Conservation (phyloP, 2,113 vertebrate genomes). For the Galemys pyrenaicus region DNA sequence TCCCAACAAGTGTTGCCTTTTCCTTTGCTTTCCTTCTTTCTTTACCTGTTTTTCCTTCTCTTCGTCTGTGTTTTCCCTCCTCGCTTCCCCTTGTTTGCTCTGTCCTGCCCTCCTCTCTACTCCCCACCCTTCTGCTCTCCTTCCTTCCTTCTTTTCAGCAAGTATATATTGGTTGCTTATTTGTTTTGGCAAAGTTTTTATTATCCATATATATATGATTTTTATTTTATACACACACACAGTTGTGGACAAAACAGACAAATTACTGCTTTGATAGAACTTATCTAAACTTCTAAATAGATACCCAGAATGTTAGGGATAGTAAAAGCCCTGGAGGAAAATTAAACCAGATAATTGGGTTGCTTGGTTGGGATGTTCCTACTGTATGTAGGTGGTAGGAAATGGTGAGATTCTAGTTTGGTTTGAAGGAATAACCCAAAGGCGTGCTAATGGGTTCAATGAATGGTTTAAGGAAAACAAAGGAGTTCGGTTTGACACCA, state of each 20-base stretch:
- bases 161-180: neutral
- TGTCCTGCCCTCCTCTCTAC: rapidly evolving
- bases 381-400: neutral
- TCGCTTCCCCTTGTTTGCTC: neutral
- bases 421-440: neutral
- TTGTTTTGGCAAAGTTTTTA: neutral
- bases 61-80: too few species aligned
- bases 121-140: too few species aligned
- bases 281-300: neutral
- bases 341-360: rapidly evolving
- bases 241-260: neutral
- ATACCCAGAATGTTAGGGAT: rapidly evolving
- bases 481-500: neutral
- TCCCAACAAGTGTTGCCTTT: neutral
- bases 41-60: neutral
- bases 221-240: neutral
- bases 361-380: neutral
- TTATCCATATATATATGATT: too few species aligned
- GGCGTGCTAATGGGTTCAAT: neutral
- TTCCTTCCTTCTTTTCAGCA: neutral
- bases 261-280: neutral
- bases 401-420: neutral
- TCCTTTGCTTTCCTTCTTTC: neutral
- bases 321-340: neutral
- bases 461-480: neutral